These are phyloP conservation scores for Drosophila gaucha DNA, from an alignment of 2,888 invertebrate species.

Conservation along the genomic window DNA sequence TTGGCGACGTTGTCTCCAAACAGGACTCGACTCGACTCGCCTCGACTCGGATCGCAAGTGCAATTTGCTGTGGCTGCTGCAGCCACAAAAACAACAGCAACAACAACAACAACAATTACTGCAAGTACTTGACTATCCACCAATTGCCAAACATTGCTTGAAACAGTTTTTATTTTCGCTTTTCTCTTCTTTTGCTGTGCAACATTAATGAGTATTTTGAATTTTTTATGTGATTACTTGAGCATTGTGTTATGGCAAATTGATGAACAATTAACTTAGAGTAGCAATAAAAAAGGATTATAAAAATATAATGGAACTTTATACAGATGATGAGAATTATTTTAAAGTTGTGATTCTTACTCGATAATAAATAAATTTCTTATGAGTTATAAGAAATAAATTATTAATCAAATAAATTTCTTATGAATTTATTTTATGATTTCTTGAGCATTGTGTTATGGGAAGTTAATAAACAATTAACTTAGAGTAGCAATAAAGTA, in stretches of 20 bases:
- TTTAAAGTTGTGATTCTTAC: background rate
- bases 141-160: too few relatives aligned
- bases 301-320: too few relatives aligned
- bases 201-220: background rate
- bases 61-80: slow-evolving; percentile 12
- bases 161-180: slow-evolving; percentile 29
- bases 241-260: background rate
- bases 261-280: background rate
- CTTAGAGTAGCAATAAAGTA: background rate
- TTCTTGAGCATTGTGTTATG: background rate
- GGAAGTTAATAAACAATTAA: background rate
- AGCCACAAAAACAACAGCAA: slow-evolving; percentile 20
- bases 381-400: too few relatives aligned
- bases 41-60: slow-evolving; percentile 10
- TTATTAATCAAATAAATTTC: too few relatives aligned
- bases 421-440: background rate
- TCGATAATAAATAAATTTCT: background rate
- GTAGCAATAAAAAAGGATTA: background rate
- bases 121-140: too few relatives aligned
- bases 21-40: slow-evolving; percentile 4
- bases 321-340: too few relatives aligned
- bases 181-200: background rate
- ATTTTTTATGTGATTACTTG: background rate
- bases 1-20: slow-evolving; percentile 38
- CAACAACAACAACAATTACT: background rate